phyloP scores from a whole-genome alignment of 2,888 invertebrate species.

The Oasisia sp. region DNA sequence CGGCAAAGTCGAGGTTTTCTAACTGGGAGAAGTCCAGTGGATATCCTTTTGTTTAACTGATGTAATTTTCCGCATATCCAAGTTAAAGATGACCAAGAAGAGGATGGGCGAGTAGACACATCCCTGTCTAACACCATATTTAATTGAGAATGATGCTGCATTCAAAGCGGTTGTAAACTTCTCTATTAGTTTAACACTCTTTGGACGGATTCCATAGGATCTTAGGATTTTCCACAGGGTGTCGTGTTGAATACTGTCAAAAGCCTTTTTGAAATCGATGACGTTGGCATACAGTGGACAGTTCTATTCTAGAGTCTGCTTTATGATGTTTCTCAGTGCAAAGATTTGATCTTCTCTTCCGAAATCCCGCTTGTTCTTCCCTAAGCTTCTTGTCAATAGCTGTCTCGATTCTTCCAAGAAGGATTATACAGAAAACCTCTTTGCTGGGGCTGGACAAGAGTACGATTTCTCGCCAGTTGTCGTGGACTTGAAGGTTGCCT shows the following conservation, averaged over 20 bases:
- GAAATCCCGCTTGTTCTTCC: slow-evolving; percentile 38
- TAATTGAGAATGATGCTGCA: too few relatives aligned
- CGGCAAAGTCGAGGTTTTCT: slow-evolving; percentile 32
- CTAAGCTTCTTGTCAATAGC: slow-evolving; percentile 31
- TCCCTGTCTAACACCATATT: too few relatives aligned
- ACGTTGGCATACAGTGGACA: slow-evolving; percentile 33
- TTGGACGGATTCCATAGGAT: background rate
- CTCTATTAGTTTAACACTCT: too few relatives aligned
- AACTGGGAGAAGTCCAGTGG: slow-evolving; percentile 25
- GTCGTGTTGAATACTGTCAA: too few relatives aligned
- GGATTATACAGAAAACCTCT: slow-evolving; percentile 31
- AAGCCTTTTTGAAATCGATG: slow-evolving; percentile 37
- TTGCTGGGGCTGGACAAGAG: slow-evolving; percentile 37
- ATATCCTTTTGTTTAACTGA: slow-evolving; percentile 26
- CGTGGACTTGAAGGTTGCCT: slow-evolving; percentile 28
- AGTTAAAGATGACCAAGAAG: slow-evolving; percentile 30
- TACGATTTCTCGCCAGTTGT: too few relatives aligned
- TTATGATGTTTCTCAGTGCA: too few relatives aligned
- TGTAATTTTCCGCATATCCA: slow-evolving; percentile 28
- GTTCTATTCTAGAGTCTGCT: slow-evolving; percentile 38
- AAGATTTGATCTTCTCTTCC: slow-evolving; percentile 35
- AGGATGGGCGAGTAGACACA: slow-evolving; percentile 14
- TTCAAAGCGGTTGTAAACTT: too few relatives aligned
- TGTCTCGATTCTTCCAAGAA: slow-evolving; percentile 26
- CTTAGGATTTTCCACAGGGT: too few relatives aligned